Percentiles rank a stretch among this genome's conserved stretches.
Conservation (phyloP, 2,888 invertebrate genomes). For the Oligia latruncula region DNA sequence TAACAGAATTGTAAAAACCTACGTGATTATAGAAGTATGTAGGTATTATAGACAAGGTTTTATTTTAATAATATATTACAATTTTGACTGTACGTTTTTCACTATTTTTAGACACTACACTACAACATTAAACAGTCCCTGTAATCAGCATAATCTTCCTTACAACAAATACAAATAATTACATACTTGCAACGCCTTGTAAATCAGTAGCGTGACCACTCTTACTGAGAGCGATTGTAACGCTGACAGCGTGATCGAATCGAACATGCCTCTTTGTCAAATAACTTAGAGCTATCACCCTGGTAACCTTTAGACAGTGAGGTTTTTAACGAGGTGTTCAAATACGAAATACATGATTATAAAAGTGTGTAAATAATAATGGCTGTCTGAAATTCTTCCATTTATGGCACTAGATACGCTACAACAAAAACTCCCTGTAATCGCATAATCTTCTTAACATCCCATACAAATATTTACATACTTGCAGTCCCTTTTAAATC, state of each 20-base stretch:
- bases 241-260: constrained; percentile 27
- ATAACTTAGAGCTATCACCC: constrained; percentile 9
- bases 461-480: constrained; percentile 2
- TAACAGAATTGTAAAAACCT: neutral
- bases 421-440: neutral
- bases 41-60: neutral
- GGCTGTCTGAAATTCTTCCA: neutral
- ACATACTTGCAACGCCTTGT: neutral
- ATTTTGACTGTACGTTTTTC: neutral
- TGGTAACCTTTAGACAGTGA: neutral
- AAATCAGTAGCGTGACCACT: constrained; percentile 33
- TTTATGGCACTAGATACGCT: neutral
- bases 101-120: neutral
- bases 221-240: constrained; percentile 14
- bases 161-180: neutral
- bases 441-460: neutral
- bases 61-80: neutral
- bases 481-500: neutral
- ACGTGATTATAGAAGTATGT: neutral
- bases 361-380: neutral
- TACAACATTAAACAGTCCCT: neutral
- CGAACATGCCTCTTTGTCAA: constrained; percentile 37
- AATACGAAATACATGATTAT: neutral
- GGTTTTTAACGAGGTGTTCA: neutral
- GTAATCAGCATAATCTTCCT: neutral